A percentile compares a stretch with the other conserved stretches of the same genome.
Conservation (phyloP, 2,113 vertebrate genomes). For the Gymnocephalus cernua region DNA sequence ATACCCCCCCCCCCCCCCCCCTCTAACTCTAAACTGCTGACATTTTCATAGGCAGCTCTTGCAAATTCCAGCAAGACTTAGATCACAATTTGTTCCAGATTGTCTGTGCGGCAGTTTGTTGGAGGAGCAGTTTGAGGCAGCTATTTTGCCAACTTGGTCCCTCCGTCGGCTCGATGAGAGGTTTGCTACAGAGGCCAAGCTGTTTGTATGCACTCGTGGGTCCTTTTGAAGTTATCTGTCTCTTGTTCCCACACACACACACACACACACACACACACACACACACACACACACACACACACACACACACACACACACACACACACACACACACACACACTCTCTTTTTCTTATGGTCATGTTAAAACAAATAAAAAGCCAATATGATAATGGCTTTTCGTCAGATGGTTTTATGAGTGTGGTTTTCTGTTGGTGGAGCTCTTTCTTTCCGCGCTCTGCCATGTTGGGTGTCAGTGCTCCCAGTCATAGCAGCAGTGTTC, state of each 20-base stretch:
- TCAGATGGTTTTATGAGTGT: conserved; percentile 25
- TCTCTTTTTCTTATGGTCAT: conserved; percentile 34
- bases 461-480: neutral
- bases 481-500: neutral
- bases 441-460: neutral
- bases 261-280: conserved; percentile 6
- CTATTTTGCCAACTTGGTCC: conserved; percentile 54
- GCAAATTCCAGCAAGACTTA: conserved; percentile 48
- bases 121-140: conserved; percentile 47
- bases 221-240: conserved; percentile 58
- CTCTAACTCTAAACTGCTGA: conserved; percentile 18
- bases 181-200: conserved; percentile 58
- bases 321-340: conserved; percentile 9
- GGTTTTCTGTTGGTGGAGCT: conserved; percentile 1
- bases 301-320: conserved; percentile 6
- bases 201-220: conserved; percentile 54
- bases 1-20: neutral
- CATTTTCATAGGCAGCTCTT: conserved; percentile 57
- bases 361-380: conserved; percentile 43
- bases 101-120: conserved; percentile 52
- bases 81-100: conserved; percentile 74
- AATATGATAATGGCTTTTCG: conserved; percentile 20
- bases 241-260: neutral
- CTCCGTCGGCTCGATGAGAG: conserved; percentile 60
- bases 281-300: conserved; percentile 4